Evolutionary conservation across 2,888 invertebrate species (phyloP), one percentile per base, ranked within the genome.

Genomic region (Stegana nigrithorax): DNA sequence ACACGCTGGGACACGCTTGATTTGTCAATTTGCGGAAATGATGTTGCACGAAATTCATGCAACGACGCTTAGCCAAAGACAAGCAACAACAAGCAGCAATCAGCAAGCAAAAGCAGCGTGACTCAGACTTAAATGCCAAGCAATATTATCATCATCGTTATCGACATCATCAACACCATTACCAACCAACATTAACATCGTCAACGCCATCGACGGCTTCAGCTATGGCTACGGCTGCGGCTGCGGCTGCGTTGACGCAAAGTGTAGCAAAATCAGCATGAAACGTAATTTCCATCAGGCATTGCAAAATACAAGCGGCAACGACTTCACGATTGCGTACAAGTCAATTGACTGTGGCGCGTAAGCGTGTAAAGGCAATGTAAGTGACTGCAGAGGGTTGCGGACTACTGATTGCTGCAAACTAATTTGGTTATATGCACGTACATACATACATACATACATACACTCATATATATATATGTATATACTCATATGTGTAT

Each of bases 21-120:
- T 55, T 55, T 55, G 53, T 55, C 23, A 36, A 55, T 55, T 55
- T 29, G 29, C 27, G 12, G 51, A 27, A 53, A 29, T 23, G 51
- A 32, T 32, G 2, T 32, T 32, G 32, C 32, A 32, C 2, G 10
- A 32, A 32, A 32, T 32, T 32, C 32, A 5, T 12, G n/a, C 32
- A n/a, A 32, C 32, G 32, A 12, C n/a, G 32, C 10, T n/a, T n/a
- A 32, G 32, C 32, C 32, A 12, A 10, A 10, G 10, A 2, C 32
- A 12, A 29, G n/a, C 29, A 7, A 5, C 29, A 7, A 29, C 29
- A 29, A 10, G 5, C 6, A 5, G n/a, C 10, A 32, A n/a, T 32
- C 32, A 32, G 10, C 12, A 32, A n/a, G 10, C 32, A 32, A 10
- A 32, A 32, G n/a, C n/a, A n/a, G 6, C 32, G 10, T 32, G 6